phyloP scores from a whole-genome alignment of 2,113 vertebrate genomes.

The Rhinogobius similis region DNA sequence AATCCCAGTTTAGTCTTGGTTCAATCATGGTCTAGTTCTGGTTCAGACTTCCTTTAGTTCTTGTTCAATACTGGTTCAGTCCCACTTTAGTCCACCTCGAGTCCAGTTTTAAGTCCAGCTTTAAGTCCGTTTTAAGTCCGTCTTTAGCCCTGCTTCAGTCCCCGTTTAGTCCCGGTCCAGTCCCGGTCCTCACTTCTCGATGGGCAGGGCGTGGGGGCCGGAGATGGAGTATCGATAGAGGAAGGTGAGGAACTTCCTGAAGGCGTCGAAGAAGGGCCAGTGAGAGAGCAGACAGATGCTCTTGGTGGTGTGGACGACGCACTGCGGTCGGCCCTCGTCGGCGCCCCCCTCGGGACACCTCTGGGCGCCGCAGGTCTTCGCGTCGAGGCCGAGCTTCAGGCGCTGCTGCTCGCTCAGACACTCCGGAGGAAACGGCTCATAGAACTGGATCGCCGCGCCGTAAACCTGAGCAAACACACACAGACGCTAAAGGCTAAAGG shows the following conservation, averaged over 20 bases:
- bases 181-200: conserved; percentile 90
- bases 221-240: conserved; percentile 98
- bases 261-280: conserved; percentile 98
- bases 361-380: neutral
- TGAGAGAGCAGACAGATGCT: conserved; percentile 98
- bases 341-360: neutral
- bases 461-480: conserved; percentile 83
- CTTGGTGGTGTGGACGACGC: conserved; percentile 89
- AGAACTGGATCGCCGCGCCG: conserved; percentile 98
- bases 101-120: too few relatives aligned
- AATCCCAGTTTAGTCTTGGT: too few relatives aligned
- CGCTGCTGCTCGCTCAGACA: conserved; percentile 87
- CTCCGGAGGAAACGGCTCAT: conserved; percentile 88
- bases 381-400: neutral
- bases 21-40: too few relatives aligned
- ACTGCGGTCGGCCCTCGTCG: neutral
- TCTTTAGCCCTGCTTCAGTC: too few relatives aligned
- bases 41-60: too few relatives aligned
- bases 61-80: too few relatives aligned
- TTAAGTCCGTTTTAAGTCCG: too few relatives aligned
- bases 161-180: neutral
- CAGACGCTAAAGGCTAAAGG: neutral
- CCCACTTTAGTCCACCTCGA: too few relatives aligned
- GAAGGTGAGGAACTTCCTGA: conserved; percentile 97
- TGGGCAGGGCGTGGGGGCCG: conserved; percentile 93